Conservation (phyloP, 2,113 vertebrate species). For the Notarius quadriscutis region DNA sequence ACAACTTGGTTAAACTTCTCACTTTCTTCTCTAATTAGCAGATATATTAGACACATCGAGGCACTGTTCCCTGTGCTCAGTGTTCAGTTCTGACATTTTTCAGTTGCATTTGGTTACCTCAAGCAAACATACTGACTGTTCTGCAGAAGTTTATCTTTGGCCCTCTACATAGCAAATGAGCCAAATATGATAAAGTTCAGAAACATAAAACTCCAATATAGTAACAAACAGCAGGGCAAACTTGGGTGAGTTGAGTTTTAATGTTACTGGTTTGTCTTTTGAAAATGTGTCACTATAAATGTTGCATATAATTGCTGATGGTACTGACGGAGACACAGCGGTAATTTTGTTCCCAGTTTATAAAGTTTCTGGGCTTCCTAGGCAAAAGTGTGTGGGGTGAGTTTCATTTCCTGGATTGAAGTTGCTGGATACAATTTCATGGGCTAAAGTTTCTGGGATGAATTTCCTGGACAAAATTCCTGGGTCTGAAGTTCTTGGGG, state of each 20-base stretch:
- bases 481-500: background rate
- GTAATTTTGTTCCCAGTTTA: background rate
- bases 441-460: background rate
- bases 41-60: constrained; percentile 20
- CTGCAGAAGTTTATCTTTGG: background rate
- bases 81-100: constrained; percentile 6
- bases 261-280: background rate
- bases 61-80: constrained; percentile 3
- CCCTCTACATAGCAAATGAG: background rate
- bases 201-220: background rate
- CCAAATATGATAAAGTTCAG: background rate
- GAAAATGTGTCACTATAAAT: background rate
- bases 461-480: background rate
- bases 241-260: background rate
- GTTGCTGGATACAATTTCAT: background rate
- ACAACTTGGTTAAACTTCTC: constrained; percentile 17
- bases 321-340: background rate
- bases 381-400: background rate
- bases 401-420: background rate
- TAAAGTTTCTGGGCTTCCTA: background rate
- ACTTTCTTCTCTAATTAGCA: constrained; percentile 34
- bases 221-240: background rate
- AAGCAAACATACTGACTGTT: constrained; percentile 5
- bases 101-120: constrained; percentile 25
- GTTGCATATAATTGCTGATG: background rate